Evolutionary conservation across 2,113 vertebrate genomes (phyloP).

Genomic region (Trematocara variabile): DNA sequence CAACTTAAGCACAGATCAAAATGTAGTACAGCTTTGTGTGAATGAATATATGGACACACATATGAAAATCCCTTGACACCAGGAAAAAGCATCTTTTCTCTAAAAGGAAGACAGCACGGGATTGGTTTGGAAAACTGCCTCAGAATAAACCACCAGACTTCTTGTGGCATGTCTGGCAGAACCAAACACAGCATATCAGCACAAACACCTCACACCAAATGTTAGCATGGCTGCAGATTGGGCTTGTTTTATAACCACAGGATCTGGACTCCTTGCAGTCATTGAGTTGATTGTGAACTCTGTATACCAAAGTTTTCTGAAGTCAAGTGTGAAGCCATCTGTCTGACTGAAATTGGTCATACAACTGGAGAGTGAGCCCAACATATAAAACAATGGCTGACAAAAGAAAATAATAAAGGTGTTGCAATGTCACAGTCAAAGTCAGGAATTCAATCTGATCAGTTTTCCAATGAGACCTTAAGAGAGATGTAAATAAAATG

Average conservation of each 20-base stretch:
- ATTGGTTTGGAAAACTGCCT: background rate
- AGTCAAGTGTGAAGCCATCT: background rate
- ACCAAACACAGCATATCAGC: background rate
- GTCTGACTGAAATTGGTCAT: background rate
- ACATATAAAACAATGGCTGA: background rate
- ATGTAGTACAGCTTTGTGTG: too few relatives aligned
- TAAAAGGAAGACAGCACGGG: background rate
- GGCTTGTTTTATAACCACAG: background rate
- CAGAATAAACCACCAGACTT: background rate
- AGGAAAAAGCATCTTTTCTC: background rate
- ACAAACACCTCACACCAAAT: background rate
- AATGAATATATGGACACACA: too few relatives aligned
- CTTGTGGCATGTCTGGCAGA: background rate
- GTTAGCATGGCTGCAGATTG: rapidly evolving
- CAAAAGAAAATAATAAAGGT: background rate
- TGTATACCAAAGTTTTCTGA: background rate
- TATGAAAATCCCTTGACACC: too few relatives aligned
- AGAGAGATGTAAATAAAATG: background rate
- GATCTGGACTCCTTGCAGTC: background rate
- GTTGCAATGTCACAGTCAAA: background rate
- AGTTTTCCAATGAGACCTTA: background rate
- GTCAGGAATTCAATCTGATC: rapidly evolving
- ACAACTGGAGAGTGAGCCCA: background rate
- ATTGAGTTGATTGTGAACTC: background rate
- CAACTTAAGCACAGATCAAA: too few relatives aligned